These are phyloP conservation scores for Antennarius maculatus DNA, from an alignment of 2,797 vertebrate species.

Conservation along the genomic window DNA sequence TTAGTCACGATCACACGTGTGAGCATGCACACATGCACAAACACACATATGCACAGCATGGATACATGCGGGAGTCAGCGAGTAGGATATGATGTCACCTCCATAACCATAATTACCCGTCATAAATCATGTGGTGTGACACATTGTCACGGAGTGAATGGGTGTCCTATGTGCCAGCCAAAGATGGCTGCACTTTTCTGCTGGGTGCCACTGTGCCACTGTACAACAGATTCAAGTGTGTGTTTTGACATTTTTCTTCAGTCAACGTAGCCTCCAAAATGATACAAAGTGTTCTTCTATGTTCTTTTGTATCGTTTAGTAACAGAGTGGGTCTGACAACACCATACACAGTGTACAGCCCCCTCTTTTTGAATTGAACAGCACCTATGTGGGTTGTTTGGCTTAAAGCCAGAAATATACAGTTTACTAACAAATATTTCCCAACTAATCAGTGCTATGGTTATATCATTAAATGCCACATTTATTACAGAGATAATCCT, in stretches of 20 bases:
- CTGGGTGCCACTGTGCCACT: slow-evolving; percentile 59
- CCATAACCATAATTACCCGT: slow-evolving; percentile 80
- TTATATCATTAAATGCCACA: neutral
- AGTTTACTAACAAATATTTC: neutral
- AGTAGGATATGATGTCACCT: slow-evolving; percentile 81
- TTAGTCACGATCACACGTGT: slow-evolving; percentile 74
- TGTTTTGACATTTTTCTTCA: slow-evolving; percentile 39
- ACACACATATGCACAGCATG: slow-evolving; percentile 45
- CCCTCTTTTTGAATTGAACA: slow-evolving; percentile 15
- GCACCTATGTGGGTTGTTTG: neutral
- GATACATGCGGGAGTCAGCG: slow-evolving; percentile 60
- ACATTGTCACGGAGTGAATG: slow-evolving; percentile 74
- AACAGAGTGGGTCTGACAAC: slow-evolving; percentile 33
- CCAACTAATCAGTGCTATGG: neutral
- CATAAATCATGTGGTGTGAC: slow-evolving; percentile 81
- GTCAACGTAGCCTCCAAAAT: slow-evolving; percentile 39
- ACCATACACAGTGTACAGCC: neutral
- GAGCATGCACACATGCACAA: slow-evolving; percentile 22
- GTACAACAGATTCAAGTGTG: slow-evolving; percentile 19
- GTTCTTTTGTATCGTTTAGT: slow-evolving; percentile 45
- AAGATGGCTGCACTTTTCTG: slow-evolving; percentile 76
- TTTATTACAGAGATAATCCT: no score
- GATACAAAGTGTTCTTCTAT: slow-evolving; percentile 59
- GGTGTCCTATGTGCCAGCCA: slow-evolving; percentile 75
- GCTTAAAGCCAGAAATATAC: neutral